Evolutionary conservation across 2,888 invertebrate species (phyloP), one percentile per base, ranked within the genome.

Genomic region (Unio pictorum): DNA sequence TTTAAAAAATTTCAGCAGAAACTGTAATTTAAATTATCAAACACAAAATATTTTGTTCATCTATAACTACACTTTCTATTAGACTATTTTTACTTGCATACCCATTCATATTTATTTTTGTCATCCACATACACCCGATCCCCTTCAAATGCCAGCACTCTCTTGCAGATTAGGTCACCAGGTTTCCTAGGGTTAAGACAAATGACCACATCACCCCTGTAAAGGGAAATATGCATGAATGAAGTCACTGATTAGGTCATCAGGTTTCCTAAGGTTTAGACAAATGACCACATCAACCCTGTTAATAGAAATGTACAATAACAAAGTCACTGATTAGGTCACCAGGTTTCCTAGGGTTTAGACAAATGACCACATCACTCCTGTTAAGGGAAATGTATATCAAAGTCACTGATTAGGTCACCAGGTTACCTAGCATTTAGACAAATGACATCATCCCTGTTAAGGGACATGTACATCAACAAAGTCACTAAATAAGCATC

Each of bases 311-410:
- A 23, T 23, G 23, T 23, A 23, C 23, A 23, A 23, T 23, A 23
- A 23, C 23, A 23, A 23, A 23, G 23, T 23, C 23, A 23, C 23
- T 23, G 79, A 97, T 94, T 84, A 94, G 93, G 85, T 94, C 94
- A 67, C 92, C 92, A 0, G 96, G 96, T 89, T 96, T 94, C 3
- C 93, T 92, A 0, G 96, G 96, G 70, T 94, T 95, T 84, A 93
- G 93, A 0, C 95, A 94, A 80, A 97, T 95, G 0, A 98, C 93
- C 61, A 97, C 94, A 87, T 97, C 96, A 20, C 96, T 96, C 69
- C 94, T 92, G 68, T 92, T 91, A 76, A 69, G 17, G 30, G 15
- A 61, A 55, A 45, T 30, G 20, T 26, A 54, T 7, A 64, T 34
- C 11, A 63, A 28, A 20, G 61, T 61, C 6, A n/a, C 15, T 23